phyloP scores from a whole-genome alignment of 2,888 invertebrate species.

The Mesorhabditis sp. region DNA sequence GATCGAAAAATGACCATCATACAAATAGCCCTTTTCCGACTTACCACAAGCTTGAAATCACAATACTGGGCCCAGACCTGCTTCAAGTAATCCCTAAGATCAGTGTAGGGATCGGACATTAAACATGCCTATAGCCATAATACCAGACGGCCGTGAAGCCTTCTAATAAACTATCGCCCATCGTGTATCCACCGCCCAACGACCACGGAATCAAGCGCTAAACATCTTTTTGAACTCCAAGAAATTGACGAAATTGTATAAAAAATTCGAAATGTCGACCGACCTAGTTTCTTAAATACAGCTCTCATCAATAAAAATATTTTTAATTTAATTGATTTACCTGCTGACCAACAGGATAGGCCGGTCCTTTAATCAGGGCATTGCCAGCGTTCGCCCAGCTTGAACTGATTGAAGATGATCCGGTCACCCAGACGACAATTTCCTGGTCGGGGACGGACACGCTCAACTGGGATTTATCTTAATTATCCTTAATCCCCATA shows the following conservation, averaged over 20 bases:
- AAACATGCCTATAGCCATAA: background rate
- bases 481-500: background rate
- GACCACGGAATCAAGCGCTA: slow-evolving; percentile 5
- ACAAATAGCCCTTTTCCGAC: background rate
- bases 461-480: background rate
- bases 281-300: no score
- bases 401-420: background rate
- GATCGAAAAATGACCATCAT: background rate
- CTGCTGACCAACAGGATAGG: no score
- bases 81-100: slow-evolving; percentile 2
- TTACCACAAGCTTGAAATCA: slow-evolving; percentile 1
- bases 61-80: slow-evolving; percentile 3
- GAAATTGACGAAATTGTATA: no score
- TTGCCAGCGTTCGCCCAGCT: background rate
- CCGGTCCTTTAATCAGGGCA: background rate
- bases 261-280: no score
- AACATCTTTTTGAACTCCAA: background rate
- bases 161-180: slow-evolving; percentile 2
- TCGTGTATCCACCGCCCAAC: background rate
- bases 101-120: background rate
- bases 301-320: no score
- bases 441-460: background rate
- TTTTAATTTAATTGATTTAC: no score
- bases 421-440: slow-evolving; percentile 2
- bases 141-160: slow-evolving; percentile 4